A percentile compares a stretch with the other conserved stretches of the same genome.
These are phyloP conservation scores for Notechis scutatus DNA, from an alignment of 2,113 vertebrate genomes.

Conservation along the genomic window DNA sequence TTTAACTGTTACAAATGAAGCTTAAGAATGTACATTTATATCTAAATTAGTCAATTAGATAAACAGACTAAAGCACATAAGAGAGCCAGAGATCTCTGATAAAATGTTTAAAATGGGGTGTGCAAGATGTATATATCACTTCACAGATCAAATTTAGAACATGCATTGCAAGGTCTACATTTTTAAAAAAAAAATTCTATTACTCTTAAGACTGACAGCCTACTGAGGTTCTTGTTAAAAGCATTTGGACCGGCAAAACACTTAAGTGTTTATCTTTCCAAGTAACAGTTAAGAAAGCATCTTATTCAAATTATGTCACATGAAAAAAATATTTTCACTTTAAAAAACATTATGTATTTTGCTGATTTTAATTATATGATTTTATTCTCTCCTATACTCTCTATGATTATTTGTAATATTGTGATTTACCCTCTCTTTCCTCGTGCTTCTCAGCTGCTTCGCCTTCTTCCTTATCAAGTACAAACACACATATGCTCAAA, in stretches of 20 bases:
- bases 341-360: not conserved
- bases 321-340: not conserved
- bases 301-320: not conserved
- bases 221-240: conserved; percentile 5
- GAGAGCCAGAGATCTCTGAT: conserved; percentile 33
- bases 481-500: conserved; percentile 14
- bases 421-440: not conserved
- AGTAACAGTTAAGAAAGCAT: conserved; percentile 20
- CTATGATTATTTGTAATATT: not conserved
- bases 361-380: not conserved
- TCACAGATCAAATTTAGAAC: conserved; percentile 19
- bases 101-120: conserved; percentile 9
- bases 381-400: not conserved
- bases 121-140: conserved; percentile 37
- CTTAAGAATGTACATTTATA: conserved; percentile 22
- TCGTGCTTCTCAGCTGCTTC: not conserved
- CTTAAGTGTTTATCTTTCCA: not conserved
- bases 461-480: conserved; percentile 12
- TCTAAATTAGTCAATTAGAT: conserved; percentile 16
- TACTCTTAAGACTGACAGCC: not conserved
- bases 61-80: not conserved
- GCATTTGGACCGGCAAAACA: not conserved
- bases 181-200: conserved; percentile 11
- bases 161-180: not conserved
- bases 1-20: conserved; percentile 31